These are phyloP conservation scores for Nephrotoma flavescens DNA, from an alignment of 2,888 invertebrate species.

Conservation along the genomic window DNA sequence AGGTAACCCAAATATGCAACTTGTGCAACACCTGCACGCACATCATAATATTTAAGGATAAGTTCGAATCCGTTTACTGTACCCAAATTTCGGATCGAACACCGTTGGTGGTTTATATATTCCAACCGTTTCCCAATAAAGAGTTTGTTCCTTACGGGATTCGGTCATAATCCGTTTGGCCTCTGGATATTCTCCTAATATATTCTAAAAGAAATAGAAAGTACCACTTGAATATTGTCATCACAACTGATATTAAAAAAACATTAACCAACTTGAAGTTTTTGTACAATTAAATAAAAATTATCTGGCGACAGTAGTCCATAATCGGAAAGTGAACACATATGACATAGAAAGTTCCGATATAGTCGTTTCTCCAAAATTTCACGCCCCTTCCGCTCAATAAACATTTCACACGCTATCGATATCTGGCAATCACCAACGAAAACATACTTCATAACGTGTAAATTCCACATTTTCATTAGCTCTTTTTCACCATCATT, in stretches of 20 bases:
- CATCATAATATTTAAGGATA: background rate
- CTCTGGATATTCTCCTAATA: background rate
- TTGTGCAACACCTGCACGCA: background rate
- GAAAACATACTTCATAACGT: constrained; percentile 74
- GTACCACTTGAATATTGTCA: background rate
- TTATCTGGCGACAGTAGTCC: constrained; percentile 56
- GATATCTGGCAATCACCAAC: constrained; percentile 86
- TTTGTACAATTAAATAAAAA: background rate
- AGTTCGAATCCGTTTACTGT: background rate
- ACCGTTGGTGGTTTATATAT: background rate
- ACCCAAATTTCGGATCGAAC: background rate
- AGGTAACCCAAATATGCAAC: background rate
- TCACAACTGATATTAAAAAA: background rate
- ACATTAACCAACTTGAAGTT: background rate
- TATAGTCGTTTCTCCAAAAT: constrained; percentile 66
- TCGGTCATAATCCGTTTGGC: background rate
- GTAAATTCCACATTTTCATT: constrained; percentile 93
- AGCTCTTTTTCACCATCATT: constrained; percentile 89
- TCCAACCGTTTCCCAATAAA: background rate
- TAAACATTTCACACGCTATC: constrained; percentile 69
- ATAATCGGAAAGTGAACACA: constrained; percentile 78
- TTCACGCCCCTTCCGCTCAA: constrained; percentile 63
- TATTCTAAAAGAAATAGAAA: background rate
- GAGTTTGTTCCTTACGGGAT: background rate
- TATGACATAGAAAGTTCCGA: constrained; percentile 72